phyloP scores from a whole-genome alignment of 2,113 vertebrate species.

The Sprattus sprattus region DNA sequence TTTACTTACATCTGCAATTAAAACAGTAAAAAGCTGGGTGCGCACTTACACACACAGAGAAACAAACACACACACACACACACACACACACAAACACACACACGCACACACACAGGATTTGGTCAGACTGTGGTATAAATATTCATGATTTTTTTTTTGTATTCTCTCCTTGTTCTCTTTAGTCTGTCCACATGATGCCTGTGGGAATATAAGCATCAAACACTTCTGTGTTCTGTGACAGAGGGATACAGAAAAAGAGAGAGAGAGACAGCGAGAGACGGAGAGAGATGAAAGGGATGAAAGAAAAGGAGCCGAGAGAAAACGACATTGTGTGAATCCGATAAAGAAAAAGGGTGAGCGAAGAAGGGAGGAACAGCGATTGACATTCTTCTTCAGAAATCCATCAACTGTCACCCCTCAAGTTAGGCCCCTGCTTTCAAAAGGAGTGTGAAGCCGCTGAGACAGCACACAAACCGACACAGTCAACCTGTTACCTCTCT shows the following conservation, averaged over 20 bases:
- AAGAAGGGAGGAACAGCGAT: not conserved
- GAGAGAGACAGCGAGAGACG: not conserved
- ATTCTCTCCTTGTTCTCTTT: not conserved
- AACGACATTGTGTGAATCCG: not conserved
- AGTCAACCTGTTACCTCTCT: not conserved
- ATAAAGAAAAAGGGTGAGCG: not conserved
- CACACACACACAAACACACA: not conserved
- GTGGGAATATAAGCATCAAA: not conserved
- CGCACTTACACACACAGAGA: not conserved
- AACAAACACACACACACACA: not conserved
- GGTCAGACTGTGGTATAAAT: not conserved
- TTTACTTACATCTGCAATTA: not conserved
- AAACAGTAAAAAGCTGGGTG: not conserved
- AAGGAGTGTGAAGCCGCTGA: not conserved
- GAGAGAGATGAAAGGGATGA: not conserved
- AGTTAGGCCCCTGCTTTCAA: conserved; percentile 6
- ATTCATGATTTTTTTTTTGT: not conserved
- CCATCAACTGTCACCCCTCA: not conserved
- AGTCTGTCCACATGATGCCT: conserved; percentile 13
- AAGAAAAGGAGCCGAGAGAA: not conserved
- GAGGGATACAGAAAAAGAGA: not conserved
- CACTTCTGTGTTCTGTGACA: not conserved
- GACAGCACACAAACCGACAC: conserved; percentile 23
- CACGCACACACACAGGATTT: not conserved
- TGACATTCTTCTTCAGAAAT: not conserved